Conservation (phyloP, 2,888 invertebrate species). For the Ichneumoninae sp. region DNA sequence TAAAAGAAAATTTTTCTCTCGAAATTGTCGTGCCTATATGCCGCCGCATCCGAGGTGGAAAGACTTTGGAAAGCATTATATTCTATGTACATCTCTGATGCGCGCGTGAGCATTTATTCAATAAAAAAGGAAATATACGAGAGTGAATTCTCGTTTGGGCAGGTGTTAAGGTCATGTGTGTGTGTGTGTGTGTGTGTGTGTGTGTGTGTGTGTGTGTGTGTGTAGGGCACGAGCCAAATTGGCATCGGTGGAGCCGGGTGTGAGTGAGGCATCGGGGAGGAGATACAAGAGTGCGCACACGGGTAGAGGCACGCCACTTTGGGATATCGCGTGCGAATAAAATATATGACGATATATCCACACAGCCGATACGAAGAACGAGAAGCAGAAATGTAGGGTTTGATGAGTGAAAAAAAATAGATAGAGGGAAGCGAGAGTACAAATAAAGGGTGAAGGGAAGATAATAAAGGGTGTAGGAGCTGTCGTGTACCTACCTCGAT, state of each 20-base stretch:
- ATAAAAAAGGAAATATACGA: constrained; percentile 36
- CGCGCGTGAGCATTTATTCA: constrained; percentile 55
- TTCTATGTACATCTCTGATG: constrained; percentile 17
- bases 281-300: constrained; percentile 20
- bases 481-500: constrained; percentile 10
- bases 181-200: too few species aligned
- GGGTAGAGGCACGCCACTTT: constrained; percentile 32
- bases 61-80: constrained; percentile 1
- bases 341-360: constrained; percentile 23
- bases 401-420: neutral
- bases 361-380: constrained; percentile 20
- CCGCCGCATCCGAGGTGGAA: constrained; percentile 29
- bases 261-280: constrained; percentile 19
- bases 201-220: constrained; percentile 5
- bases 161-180: constrained; percentile 39
- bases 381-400: neutral
- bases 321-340: constrained; percentile 64
- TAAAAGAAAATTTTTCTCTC: constrained; percentile 20
- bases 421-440: constrained; percentile 9
- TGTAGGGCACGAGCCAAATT: constrained; percentile 66
- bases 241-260: constrained; percentile 55
- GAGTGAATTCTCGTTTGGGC: constrained; percentile 49
- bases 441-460: constrained; percentile 15
- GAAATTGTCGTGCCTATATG: constrained; percentile 26
- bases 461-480: constrained; percentile 1